These are phyloP conservation scores for Pelodytes ibericus DNA, from an alignment of 2,797 vertebrate species.

Conservation along the genomic window DNA sequence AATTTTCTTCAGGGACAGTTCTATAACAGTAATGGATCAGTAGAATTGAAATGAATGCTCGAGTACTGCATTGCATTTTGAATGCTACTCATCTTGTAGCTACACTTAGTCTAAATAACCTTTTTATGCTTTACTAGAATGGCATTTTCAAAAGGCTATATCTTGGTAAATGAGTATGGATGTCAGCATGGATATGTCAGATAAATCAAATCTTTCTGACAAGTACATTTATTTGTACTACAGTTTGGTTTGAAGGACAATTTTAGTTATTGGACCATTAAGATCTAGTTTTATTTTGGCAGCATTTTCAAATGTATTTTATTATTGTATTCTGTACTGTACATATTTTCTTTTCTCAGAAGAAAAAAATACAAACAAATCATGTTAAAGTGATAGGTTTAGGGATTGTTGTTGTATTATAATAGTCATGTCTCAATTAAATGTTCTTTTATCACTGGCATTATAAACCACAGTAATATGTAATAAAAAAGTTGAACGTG, in stretches of 20 bases:
- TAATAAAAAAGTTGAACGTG: too few relatives aligned
- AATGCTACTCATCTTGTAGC: conserved; percentile 73
- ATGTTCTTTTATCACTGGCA: too few relatives aligned
- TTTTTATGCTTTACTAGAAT: conserved; percentile 77
- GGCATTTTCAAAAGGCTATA: conserved; percentile 79
- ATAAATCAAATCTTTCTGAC: conserved; percentile 75
- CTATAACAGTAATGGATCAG: conserved; percentile 56
- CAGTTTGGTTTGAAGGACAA: conserved; percentile 5
- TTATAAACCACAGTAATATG: too few relatives aligned
- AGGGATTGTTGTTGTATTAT: too few relatives aligned
- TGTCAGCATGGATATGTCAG: conserved; percentile 76
- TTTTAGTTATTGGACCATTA: conserved; percentile 9
- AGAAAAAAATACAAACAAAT: not conserved
- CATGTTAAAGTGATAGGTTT: too few relatives aligned
- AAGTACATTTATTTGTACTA: conserved; percentile 71
- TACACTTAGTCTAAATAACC: conserved; percentile 79
- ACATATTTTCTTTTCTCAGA: not conserved
- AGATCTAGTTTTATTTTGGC: conserved; percentile 9
- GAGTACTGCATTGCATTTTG: conserved; percentile 72
- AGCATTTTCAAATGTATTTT: not conserved
- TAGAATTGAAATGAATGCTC: conserved; percentile 70
- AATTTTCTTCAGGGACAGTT: not conserved
- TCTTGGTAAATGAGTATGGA: conserved; percentile 72
- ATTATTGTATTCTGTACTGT: not conserved
- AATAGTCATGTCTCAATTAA: too few relatives aligned